A percentile compares a stretch with the other conserved stretches of the same genome.
phyloP scores from a whole-genome alignment of 2,888 invertebrate species.

The Nephrotoma guestfalica region DNA sequence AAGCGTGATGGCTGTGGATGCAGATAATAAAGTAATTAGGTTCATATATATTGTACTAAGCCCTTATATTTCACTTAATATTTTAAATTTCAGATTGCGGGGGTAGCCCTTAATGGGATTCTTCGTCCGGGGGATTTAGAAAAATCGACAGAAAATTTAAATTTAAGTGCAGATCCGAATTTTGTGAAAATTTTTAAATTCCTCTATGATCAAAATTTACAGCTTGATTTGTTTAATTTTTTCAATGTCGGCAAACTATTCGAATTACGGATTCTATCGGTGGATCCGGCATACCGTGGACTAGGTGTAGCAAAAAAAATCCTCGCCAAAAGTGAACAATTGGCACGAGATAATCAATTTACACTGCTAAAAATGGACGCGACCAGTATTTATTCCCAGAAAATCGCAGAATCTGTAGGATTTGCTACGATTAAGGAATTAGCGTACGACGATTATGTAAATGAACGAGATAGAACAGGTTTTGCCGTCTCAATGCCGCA shows the following conservation, averaged over 20 bases:
- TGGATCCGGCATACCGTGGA: constrained; percentile 51
- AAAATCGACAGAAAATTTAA: constrained; percentile 50
- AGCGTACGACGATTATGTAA: constrained; percentile 53
- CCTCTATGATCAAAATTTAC: constrained; percentile 53
- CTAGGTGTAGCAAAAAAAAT: constrained; percentile 59
- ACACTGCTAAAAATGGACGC: constrained; percentile 70
- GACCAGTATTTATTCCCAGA: constrained; percentile 65
- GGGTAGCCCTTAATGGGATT: constrained; percentile 65
- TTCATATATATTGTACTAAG: background rate
- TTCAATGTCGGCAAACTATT: constrained; percentile 56
- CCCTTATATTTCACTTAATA: background rate
- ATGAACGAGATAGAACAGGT: constrained; percentile 41
- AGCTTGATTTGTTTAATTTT: constrained; percentile 49
- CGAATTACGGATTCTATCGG: constrained; percentile 68
- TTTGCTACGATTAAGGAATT: constrained; percentile 48
- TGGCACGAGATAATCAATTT: constrained; percentile 47
- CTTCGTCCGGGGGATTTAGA: constrained; percentile 57
- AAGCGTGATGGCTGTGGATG: constrained; percentile 52
- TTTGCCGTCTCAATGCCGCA: constrained; percentile 49
- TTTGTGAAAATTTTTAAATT: constrained; percentile 67
- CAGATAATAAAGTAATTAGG: constrained; percentile 42
- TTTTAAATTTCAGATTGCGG: constrained; percentile 46
- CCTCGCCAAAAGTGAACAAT: constrained; percentile 47
- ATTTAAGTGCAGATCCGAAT: constrained; percentile 45
- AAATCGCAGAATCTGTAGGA: constrained; percentile 52